Evolutionary conservation across 1,140 invertebrate genomes (phyloP).

Genomic region (Cydia amplana): DNA sequence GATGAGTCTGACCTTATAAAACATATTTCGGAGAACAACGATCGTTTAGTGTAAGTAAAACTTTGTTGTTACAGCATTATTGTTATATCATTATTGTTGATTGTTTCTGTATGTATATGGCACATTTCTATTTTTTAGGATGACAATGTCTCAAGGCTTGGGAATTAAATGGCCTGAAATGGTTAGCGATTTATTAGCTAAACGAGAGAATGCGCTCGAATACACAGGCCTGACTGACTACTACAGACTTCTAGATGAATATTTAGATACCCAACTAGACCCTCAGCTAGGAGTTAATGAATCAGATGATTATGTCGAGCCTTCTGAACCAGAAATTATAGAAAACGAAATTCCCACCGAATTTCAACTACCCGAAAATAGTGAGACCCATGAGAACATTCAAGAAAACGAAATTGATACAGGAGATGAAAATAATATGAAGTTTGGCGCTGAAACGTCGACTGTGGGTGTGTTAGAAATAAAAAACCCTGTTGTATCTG

Average conservation of each 20-base stretch:
- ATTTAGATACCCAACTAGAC: conserved; percentile 70
- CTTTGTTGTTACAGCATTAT: not conserved
- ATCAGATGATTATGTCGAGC: conserved; percentile 59
- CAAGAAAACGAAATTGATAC: conserved; percentile 62
- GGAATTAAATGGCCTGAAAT: conserved; percentile 61
- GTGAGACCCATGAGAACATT: conserved; percentile 55
- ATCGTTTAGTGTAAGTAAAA: conserved; percentile 62
- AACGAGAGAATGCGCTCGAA: conserved; percentile 68
- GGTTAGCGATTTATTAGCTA: conserved; percentile 65
- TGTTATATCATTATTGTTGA: not conserved
- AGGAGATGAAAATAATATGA: conserved; percentile 54
- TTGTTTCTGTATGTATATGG: not conserved
- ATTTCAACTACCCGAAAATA: conserved; percentile 44
- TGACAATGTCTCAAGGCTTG: conserved; percentile 68
- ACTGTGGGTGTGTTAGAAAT: conserved; percentile 71
- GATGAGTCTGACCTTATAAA: conserved; percentile 66
- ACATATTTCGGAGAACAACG: conserved; percentile 61
- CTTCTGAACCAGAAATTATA: conserved; percentile 40
- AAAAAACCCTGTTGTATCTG: conserved; percentile 61
- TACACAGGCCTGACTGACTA: conserved; percentile 68
- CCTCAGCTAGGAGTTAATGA: conserved; percentile 49
- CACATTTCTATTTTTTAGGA: conserved; percentile 48
- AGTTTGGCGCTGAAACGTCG: conserved; percentile 61
- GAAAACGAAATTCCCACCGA: conserved; percentile 30
- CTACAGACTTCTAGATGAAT: conserved; percentile 69